phyloP scores from a whole-genome alignment of 2,888 invertebrate genomes.

The Hemicrepidius hirtus region DNA sequence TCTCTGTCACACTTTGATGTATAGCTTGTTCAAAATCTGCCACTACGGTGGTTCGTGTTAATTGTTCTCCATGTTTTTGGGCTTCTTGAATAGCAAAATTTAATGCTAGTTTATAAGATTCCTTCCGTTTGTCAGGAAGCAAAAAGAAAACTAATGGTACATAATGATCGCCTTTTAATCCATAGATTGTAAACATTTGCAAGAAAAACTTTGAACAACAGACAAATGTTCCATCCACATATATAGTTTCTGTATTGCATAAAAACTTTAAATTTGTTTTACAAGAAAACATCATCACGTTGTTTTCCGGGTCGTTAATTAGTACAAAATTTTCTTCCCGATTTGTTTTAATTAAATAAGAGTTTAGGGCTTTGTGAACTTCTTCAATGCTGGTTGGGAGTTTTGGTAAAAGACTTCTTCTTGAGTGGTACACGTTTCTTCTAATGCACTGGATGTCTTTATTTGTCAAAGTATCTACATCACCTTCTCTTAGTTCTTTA shows the following conservation, averaged over 20 bases:
- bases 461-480: no score
- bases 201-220: no score
- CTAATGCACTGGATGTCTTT: no score
- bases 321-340: not conserved
- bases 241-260: not conserved
- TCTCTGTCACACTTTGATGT: not conserved
- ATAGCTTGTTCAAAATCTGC: not conserved
- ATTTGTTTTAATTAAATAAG: not conserved
- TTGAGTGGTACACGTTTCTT: not conserved
- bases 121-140: conserved; percentile 1
- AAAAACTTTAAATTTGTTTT: not conserved
- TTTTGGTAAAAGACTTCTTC: no score
- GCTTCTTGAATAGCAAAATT: not conserved
- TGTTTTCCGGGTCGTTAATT: not conserved
- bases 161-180: not conserved
- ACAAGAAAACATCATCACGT: not conserved
- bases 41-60: not conserved
- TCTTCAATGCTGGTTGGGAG: not conserved
- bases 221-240: not conserved
- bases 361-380: not conserved
- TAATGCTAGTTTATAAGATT: not conserved
- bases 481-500: not conserved
- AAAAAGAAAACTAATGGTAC: not conserved
- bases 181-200: no score
- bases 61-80: conserved; percentile 2